Evolutionary conservation across 2,113 vertebrate genomes (phyloP), one percentile per base, ranked within the genome.

Genomic region (Willisornis vidua): DNA sequence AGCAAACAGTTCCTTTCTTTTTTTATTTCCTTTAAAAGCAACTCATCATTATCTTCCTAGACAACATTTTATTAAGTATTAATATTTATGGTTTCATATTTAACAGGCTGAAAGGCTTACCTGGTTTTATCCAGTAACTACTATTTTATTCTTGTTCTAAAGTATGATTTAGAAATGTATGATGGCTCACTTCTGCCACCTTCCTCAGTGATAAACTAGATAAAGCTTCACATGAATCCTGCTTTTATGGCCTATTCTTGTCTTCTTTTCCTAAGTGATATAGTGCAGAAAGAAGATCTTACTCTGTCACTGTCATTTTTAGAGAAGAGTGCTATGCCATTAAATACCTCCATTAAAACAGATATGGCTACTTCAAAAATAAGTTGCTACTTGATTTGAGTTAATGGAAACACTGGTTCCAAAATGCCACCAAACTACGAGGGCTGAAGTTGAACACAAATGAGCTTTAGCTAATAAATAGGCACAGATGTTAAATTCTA

Each of bases 161-260:
- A 63, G 25, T 66, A 54, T 92, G 88, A 46, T 88, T 82, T 79
- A 83, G 70, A 92, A 94, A 92, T 39, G 1, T 62, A 45, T 76
- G 87, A 96, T 73, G 18, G 58, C 39, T 96, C 35, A 82, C 35
- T 96, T 45, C 66, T 93, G 86, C 66, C 72, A 89, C 70, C 62
- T 89, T 93, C 48, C 68, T 75, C 45, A 43, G 76, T 93, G 86
- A 97, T 96, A 95, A 95, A 96, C 82, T 92, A 90, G 93, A 92
- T 72, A 89, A 96, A 90, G 18, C 39, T 93, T 89, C 93, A 68
- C 86, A 96, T 96, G 93, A 95, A 97, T 96, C 71, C 80, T 96
- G 41, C 31, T 92, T 97, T 96, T 96, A 97, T 93, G 84, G 92
- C 54, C 77, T 87, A 85, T 86, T 77, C 73, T 84, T 94, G 88